Base-by-base conservation (phyloP, 1,140 invertebrate genomes). In the Eueides isabella region DNA sequence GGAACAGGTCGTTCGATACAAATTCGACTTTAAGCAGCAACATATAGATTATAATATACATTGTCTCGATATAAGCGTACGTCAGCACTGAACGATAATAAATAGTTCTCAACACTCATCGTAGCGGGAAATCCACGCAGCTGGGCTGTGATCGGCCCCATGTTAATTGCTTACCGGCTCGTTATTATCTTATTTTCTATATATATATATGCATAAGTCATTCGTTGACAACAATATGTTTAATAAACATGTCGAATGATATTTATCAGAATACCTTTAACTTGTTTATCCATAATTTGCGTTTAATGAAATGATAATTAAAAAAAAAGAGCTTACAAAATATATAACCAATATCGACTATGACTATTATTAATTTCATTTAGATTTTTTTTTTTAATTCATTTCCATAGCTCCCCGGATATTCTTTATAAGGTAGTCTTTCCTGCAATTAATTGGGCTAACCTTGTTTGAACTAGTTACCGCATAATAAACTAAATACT, bases 121-220 rank as follows among this genome's bases (percentile, higher is more conserved):
- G 85, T 90, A 89, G 88, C 89, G 89, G 91, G 84, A 88, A 92
- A 90, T 92, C 87, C 91, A 92, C 88, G 91, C 90, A 86, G 86
- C 82, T 86, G 88, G 78, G 79, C 84, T 88, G 89, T 92, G 91
- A 92, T 92, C 86, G 85, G 83, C 79, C 78, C 79, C 79, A 82
- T 83, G 85, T 87, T 92, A 90, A 92, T 91, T 91, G 82, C 78
- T 90, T 85, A 82, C 81, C 79, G 79, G 79, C 79, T 87, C 81
- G 77, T 84, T 88, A 79, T 90, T 84, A 87, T 87, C 82, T 86
- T 87, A 83, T 82, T 83, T 84, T 86, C 75, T 78, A 81, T 81
- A 81, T 77, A 78, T 5, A 67, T 44, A 44, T 23, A 68, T 38
- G 16, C 61, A 71, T 48, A 73, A 66, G 14, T 28, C 66, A 72